Evolutionary conservation across 2,797 vertebrate species (phyloP), one percentile per base, ranked within the genome.

Genomic region (Oreochromis mossambicus): DNA sequence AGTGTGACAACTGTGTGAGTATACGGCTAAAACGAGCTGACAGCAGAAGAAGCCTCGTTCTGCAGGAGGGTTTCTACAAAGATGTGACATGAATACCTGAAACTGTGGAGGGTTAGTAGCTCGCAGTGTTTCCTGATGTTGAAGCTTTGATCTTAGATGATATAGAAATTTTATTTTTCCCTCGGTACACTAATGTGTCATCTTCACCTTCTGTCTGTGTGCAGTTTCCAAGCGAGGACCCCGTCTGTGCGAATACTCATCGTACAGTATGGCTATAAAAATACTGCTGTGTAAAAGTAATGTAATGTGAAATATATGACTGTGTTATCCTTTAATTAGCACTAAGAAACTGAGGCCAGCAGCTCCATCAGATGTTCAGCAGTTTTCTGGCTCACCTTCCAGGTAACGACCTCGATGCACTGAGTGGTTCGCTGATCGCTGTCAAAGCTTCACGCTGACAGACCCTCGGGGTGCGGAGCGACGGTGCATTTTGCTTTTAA

Each of bases 161-260:
- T 3, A 6, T 43, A 17, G 46, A 21, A 17, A 26, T 3, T 0
- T 4, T 43, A 0, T 10, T 4, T 17, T 70, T 15, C 5, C 0
- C 38, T 26, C 7, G 14, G 41, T 34, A 4, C 56, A 61, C 29
- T 10, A 34, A 34, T 2, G 56, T 1, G 0, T 3, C 56, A 34
- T 61, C 9, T 34, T 19, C 19, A 4, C 10, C 19, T 3, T n/a
- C 58, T 7, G 34, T 38, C 19, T 14, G 19, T 0, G 19, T 8
- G 61, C 34, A 21, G 34, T 10, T 6, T 13, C 11, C 6, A 10
- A 61, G 15, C 29, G 17, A 11, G 15, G 56, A 61, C 9, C 5
- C 26, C 12, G 26, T 32, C 51, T 54, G 26, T 32, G 55, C 2
- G 13, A 3, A 2, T 13, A 7, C 61, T 8, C 19, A 5, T 21